Percentiles rank a stretch among this genome's conserved stretches.
These are phyloP conservation scores for Baronia brevicornis DNA, from an alignment of 2,888 invertebrate species.

Conservation along the genomic window DNA sequence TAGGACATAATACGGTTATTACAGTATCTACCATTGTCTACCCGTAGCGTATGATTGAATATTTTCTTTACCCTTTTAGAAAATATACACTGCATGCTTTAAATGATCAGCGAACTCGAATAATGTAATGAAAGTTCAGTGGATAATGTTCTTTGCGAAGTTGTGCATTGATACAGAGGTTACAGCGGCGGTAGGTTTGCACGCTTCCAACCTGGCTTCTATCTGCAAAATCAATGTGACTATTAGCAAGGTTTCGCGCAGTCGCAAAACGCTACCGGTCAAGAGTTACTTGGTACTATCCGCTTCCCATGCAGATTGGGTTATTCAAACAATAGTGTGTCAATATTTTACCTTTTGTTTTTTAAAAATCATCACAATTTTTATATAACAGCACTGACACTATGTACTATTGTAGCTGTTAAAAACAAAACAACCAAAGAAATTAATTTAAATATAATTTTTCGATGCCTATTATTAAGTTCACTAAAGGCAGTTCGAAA, in stretches of 20 bases:
- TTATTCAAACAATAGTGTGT: too few species aligned
- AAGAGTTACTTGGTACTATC: conserved; percentile 26
- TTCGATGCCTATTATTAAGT: too few species aligned
- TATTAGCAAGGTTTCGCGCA: conserved; percentile 75
- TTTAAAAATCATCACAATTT: too few species aligned
- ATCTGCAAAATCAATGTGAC: conserved; percentile 76
- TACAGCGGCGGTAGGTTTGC: conserved; percentile 54
- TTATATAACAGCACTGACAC: too few species aligned
- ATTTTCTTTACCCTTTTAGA: too few species aligned
- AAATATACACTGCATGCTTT: conserved; percentile 15
- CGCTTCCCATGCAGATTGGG: conserved; percentile 19
- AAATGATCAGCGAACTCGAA: background rate
- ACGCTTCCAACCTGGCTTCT: conserved; percentile 69
- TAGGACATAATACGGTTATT: conserved; percentile 64
- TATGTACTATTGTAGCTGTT: too few species aligned
- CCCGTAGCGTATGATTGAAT: too few species aligned
- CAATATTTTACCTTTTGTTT: too few species aligned
- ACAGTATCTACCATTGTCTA: conserved; percentile 46
- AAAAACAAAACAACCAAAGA: too few species aligned
- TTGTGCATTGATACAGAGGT: conserved; percentile 3
- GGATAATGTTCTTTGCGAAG: conserved; percentile 29
- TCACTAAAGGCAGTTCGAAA: too few species aligned
- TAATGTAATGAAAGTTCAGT: conserved; percentile 24
- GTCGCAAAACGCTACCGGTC: conserved; percentile 69
- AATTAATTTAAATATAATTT: too few species aligned